phyloP scores from a whole-genome alignment of 2,797 vertebrate genomes.

The Scleropages formosus region DNA sequence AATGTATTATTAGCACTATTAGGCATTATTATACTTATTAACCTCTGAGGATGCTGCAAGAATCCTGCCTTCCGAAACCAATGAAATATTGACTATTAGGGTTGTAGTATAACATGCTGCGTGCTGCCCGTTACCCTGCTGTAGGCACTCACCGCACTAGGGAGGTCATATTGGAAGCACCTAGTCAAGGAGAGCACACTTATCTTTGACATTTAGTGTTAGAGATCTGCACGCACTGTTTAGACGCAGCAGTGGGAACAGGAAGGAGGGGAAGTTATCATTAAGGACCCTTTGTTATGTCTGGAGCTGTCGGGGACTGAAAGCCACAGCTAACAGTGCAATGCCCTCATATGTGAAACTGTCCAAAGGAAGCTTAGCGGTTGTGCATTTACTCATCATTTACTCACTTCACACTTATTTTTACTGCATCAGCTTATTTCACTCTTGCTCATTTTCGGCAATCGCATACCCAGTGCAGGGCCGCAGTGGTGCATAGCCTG shows the following conservation, averaged over 20 bases:
- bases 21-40: slow-evolving; percentile 21
- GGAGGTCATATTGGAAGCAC: too few species aligned
- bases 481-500: too few species aligned
- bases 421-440: too few species aligned
- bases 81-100: slow-evolving; percentile 51
- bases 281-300: slow-evolving; percentile 3
- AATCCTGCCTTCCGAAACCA: slow-evolving; percentile 48
- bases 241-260: background rate
- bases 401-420: too few species aligned
- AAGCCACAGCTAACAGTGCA: background rate
- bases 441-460: too few species aligned
- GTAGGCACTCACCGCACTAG: too few species aligned
- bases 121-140: too few species aligned
- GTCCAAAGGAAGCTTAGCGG: too few species aligned
- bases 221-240: background rate
- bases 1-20: too few species aligned
- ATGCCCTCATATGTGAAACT: too few species aligned
- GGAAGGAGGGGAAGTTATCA: background rate
- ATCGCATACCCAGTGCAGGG: too few species aligned
- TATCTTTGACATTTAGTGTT: background rate
- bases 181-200: background rate
- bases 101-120: slow-evolving; percentile 45
- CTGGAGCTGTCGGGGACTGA: background rate
- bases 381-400: too few species aligned
- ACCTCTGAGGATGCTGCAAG: slow-evolving; percentile 43